Base-by-base conservation (phyloP, 1,140 invertebrate genomes). In the Vanessa tameamea region DNA sequence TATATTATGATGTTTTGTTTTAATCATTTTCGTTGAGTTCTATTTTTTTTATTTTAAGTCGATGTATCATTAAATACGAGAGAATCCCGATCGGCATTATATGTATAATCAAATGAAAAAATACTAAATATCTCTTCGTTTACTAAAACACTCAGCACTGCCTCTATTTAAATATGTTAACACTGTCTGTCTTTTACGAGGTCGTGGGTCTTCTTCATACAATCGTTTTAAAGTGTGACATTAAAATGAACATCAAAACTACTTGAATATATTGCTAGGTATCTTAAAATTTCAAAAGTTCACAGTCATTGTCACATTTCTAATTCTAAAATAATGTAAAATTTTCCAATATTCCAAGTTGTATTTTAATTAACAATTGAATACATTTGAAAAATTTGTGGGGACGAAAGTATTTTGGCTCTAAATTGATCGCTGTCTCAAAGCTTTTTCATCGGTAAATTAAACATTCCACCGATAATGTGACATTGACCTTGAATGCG, bases 201-300 rank as follows among this genome's bases (percentile, higher is more conserved):
- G 89, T 89, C 82, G 81, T 82, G 83, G 87, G 85, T 87, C 81
- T 85, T 87, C 75, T 79, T 79, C 71, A 69, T 66, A 75, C 74
- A 74, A 70, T 55, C 47, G 63, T 70, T 76, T 68, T 47, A 55
- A 65, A 61, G 16, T 69, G 50, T 70, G 16, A 47, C 31, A 23
- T 67, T 67, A 20, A 70, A 73, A 51, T 47, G 47, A 57, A 57
- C 13, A 20, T 31, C 55, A 63, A 37, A 23, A 69, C 20, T 48
- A 55, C 59, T 64, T 61, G 57, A 37, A 37, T 69, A 69, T 48
- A 61, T 59, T 64, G 53, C 63, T 74, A 73, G 64, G 55, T 69
- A 23, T 68, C 59, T 48, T 65, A 47, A 47, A 16, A 57, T 57
- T 69, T 37, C 59, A 16, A 50, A 65, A 31, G 55, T 74, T 37